Base-by-base conservation (phyloP, 2,113 vertebrate species). In the Pseudorasbora parva region DNA sequence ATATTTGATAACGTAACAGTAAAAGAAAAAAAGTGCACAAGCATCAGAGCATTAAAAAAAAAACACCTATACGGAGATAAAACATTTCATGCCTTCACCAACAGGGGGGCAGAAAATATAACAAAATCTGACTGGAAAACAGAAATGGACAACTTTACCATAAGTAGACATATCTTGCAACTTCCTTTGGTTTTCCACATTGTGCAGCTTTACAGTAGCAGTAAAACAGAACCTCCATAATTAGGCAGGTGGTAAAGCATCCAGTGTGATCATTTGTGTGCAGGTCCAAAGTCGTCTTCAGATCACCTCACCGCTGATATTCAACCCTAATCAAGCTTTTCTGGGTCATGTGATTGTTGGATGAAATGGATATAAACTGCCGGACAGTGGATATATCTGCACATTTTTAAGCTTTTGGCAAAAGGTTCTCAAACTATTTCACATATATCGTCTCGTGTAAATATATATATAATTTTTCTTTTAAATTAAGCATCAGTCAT, bases 401-500 rank as follows among this genome's bases (percentile, higher is more conserved):
- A 76, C 27, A 37, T 68, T 59, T 66, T 75, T 8, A 83, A 75
- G 62, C 56, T 60, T 87, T 60, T 81, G 68, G 85, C 68, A 89
- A 27, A 23, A 57, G 27, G 19, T 57, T 4, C 23, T 87, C 54
- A 78, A 87, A 71, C 54, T 5, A 43, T 81, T 86, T 77, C n/a
- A 77, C 75, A 81, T 82, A 60, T 59, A 27, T 69, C 14, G 8
- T 30, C 37, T 74, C 23, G n/a, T n/a, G n/a, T n/a, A n/a, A n/a
- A 49, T 17, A n/a, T 10, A 71, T 23, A 73, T 73, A 49, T 23
- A 0, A 37, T 30, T 27, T 17, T 77, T 33, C 56, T 43, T 60
- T 89, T 86, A 85, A 76, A 88, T 92, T 93, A 91, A 91, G 91
- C 91, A 92, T 77, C 86, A 60, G 49, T 43, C 77, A 83, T 6